Percentiles rank a stretch among this genome's conserved stretches.
These are phyloP conservation scores for Lasiommata megera DNA, from an alignment of 2,888 invertebrate species.

Conservation along the genomic window DNA sequence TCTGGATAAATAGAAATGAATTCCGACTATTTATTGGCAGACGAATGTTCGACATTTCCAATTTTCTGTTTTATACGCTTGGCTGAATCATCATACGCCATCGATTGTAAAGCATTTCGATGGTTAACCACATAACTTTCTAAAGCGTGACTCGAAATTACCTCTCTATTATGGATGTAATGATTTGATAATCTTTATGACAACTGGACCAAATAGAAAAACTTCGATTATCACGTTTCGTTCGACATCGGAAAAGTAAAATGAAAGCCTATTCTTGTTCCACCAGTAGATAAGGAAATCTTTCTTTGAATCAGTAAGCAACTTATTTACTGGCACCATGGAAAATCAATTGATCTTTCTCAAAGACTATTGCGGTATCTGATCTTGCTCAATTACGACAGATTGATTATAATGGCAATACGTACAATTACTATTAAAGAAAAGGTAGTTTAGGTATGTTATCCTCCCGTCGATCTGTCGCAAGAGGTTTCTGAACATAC, in stretches of 20 bases:
- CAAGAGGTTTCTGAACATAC: too few relatives aligned
- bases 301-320: not conserved
- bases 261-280: not conserved
- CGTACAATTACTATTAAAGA: not conserved
- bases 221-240: not conserved
- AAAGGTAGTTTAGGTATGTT: not conserved
- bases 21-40: not conserved
- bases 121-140: constrained; percentile 16
- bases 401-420: too few relatives aligned
- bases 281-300: not conserved
- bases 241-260: not conserved
- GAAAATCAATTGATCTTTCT: not conserved
- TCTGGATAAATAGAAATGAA: not conserved
- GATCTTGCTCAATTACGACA: not conserved
- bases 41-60: not conserved
- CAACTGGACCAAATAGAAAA: not conserved
- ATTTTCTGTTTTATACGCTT: not conserved
- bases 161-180: constrained; percentile 14
- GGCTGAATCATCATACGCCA: constrained; percentile 2
- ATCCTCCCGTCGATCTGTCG: too few relatives aligned
- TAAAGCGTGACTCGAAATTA: constrained; percentile 15
- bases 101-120: not conserved
- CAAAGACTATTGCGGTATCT: not conserved
- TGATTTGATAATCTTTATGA: constrained; percentile 13
- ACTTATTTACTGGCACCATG: not conserved